Evolutionary conservation across 2,797 vertebrate genomes (phyloP).

Genomic region (Acipenser oxyrinchus): DNA sequence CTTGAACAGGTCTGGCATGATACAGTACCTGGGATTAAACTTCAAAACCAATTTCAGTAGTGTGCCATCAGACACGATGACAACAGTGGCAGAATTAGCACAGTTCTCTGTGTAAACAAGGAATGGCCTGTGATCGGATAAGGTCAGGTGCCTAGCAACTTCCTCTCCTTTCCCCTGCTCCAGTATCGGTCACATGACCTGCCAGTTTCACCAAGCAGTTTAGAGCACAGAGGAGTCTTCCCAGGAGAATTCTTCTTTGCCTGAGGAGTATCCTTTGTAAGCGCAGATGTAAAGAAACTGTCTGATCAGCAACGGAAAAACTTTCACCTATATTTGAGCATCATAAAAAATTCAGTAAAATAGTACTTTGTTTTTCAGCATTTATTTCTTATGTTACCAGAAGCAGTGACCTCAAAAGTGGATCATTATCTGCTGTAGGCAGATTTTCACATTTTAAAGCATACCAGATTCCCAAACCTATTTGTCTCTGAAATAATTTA

Average conservation of each 20-base stretch:
- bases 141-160: slow-evolving; percentile 15
- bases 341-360: not conserved
- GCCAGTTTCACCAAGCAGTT: slow-evolving; percentile 23
- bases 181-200: slow-evolving; percentile 39
- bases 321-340: not conserved
- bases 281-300: not conserved
- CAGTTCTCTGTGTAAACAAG: not conserved
- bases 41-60: not conserved
- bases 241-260: slow-evolving; percentile 1
- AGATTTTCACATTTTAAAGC: too few relatives aligned
- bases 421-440: too few relatives aligned
- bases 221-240: slow-evolving; percentile 11
- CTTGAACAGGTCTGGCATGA: not conserved
- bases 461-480: too few relatives aligned
- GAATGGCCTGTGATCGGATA: slow-evolving; percentile 9
- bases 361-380: not conserved
- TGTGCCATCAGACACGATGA: not conserved
- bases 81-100: not conserved
- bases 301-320: not conserved
- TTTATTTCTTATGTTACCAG: not conserved
- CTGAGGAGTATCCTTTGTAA: slow-evolving; percentile 3
- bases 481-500: too few relatives aligned
- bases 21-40: not conserved
- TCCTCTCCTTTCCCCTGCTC: slow-evolving; percentile 9
- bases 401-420: too few relatives aligned